Conservation (phyloP, 2,113 vertebrate genomes). For the Festucalex cinctus region DNA sequence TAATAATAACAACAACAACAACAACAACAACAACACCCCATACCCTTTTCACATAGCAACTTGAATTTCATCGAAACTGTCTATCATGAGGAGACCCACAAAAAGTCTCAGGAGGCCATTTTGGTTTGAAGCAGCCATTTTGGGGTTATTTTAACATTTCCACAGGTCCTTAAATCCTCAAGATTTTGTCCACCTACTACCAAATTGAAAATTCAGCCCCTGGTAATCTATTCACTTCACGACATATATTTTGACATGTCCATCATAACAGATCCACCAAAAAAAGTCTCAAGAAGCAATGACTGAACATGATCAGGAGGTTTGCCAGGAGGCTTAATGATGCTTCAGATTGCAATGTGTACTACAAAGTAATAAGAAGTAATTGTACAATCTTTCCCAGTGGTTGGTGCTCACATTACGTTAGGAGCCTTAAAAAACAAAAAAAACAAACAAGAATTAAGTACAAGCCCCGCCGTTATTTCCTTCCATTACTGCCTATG, state of each 20-base stretch:
- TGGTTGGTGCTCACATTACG: neutral
- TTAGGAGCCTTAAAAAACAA: constrained; percentile 11
- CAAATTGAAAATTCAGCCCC: no score
- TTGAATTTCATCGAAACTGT: no score
- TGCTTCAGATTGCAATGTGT: neutral
- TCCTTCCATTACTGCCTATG: constrained; percentile 28
- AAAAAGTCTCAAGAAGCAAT: neutral
- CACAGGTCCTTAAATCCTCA: no score
- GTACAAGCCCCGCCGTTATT: constrained; percentile 6
- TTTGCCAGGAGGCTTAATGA: neutral
- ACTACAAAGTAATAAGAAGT: neutral
- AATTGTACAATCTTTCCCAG: constrained; percentile 2
- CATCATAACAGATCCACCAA: neutral
- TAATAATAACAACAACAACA: no score
- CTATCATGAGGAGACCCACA: no score
- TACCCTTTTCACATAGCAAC: no score
- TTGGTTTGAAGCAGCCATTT: no score
- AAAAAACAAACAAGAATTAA: constrained; percentile 10
- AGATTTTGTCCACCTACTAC: no score
- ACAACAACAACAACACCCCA: no score
- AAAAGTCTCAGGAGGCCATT: no score
- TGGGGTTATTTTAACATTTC: no score
- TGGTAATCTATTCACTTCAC: neutral
- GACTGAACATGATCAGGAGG: neutral
- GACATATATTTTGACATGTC: neutral